Percentiles rank a stretch among this genome's conserved stretches.
These are phyloP conservation scores for Brachionus rotundiformis DNA, from an alignment of 1,140 invertebrate genomes.

Conservation along the genomic window DNA sequence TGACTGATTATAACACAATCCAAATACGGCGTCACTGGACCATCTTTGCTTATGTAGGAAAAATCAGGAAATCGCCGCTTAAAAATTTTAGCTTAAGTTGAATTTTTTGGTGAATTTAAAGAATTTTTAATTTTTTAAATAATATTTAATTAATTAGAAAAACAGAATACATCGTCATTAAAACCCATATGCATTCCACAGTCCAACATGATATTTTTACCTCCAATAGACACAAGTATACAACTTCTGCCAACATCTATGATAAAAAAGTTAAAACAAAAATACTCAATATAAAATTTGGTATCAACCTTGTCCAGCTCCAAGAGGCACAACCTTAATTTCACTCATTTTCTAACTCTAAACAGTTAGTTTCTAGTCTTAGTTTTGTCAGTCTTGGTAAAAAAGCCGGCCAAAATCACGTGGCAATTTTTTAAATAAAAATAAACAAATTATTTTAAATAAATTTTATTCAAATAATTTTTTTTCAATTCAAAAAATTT, in stretches of 20 bases:
- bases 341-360: conserved; percentile 48
- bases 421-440: conserved; percentile 20
- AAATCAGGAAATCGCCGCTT: conserved; percentile 95
- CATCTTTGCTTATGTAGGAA: conserved; percentile 78
- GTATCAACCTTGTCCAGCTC: conserved; percentile 49
- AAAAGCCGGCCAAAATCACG: conserved; percentile 50
- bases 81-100: conserved; percentile 54
- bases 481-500: not conserved
- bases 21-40: conserved; percentile 84
- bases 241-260: conserved; percentile 98
- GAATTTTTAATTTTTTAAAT: not conserved
- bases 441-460: not conserved
- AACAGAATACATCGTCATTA: conserved; percentile 77
- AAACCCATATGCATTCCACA: conserved; percentile 99
- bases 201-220: conserved; percentile 98
- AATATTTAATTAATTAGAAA: not conserved
- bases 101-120: conserved; percentile 19
- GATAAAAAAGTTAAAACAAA: not conserved
- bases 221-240: conserved; percentile 90
- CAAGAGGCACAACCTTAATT: conserved; percentile 46
- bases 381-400: no score
- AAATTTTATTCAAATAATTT: not conserved
- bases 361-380: no score
- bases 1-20: conserved; percentile 98
- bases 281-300: not conserved